Percentiles rank a stretch among this genome's conserved stretches.
These are phyloP conservation scores for Thymallus thymallus DNA, from an alignment of 2,113 vertebrate genomes.

Conservation along the genomic window DNA sequence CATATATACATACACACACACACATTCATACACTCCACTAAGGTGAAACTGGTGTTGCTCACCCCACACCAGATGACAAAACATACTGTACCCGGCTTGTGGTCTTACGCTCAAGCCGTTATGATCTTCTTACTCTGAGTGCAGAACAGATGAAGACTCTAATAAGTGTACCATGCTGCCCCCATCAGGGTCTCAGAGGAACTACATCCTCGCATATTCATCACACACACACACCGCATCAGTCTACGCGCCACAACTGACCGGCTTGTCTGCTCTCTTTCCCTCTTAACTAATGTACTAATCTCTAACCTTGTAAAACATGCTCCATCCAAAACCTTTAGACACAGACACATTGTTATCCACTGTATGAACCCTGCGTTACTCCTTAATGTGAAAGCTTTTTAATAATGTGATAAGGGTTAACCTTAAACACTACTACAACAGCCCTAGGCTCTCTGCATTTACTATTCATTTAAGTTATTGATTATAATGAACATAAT, in stretches of 20 bases:
- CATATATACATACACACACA: too few relatives aligned
- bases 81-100: conserved; percentile 14
- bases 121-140: background rate
- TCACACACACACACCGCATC: too few relatives aligned
- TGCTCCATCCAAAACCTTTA: background rate
- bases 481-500: conserved; percentile 64
- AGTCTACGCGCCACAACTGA: too few relatives aligned
- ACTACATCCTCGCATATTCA: background rate
- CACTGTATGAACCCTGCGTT: background rate
- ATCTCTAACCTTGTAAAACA: background rate
- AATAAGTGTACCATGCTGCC: conserved; percentile 75
- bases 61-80: background rate
- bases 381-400: background rate
- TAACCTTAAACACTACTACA: conserved; percentile 4
- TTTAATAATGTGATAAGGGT: background rate
- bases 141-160: conserved; percentile 3
- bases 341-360: background rate
- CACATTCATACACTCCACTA: too few relatives aligned
- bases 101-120: conserved; percentile 36
- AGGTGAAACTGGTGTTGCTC: background rate
- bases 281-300: too few relatives aligned
- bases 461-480: conserved; percentile 29
- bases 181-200: conserved; percentile 64
- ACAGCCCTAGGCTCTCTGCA: background rate
- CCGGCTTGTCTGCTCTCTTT: too few relatives aligned